Evolutionary conservation across 2,888 invertebrate species (phyloP), one percentile per base, ranked within the genome.

Genomic region (Drosophila flavopinicola): DNA sequence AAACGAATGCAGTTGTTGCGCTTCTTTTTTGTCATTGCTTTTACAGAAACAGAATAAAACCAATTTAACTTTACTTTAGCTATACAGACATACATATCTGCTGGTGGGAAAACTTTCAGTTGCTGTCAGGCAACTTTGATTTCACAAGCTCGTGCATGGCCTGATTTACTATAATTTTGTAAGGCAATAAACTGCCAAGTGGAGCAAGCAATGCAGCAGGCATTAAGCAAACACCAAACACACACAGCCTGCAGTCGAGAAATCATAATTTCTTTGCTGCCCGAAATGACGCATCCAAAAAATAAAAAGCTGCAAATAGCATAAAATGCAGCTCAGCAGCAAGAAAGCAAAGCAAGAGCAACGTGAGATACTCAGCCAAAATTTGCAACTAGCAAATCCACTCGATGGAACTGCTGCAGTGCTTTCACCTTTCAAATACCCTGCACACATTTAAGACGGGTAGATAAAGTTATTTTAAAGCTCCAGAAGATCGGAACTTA

Each of bases 81-180:
- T 66, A 17, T 37, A 35, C 20, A 44, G 11, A 10, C 10, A n/a
- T n/a, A 20, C 17, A 41, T 58, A 51, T 70, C 53, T 52, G 42
- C 23, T 53, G 63, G 53, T 52, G 45, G 29, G 24, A 27, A 54
- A 76, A 78, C 48, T 83, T 80, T 64, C 38, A 54, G 51, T 66
- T 67, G 80, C 39, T 39, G 49, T 33, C 59, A 74, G 66, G 29
- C 53, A 63, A 51, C 63, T 76, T 74, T 76, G 76, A 86, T 80
- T 86, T 56, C 58, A 60, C 61, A 63, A 53, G n/a, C 69, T 77
- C 78, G 75, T 77, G 66, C 82, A 69, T 69, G 70, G 59, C 70
- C 86, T 77, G 80, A 76, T 80, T 79, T 85, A 73, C 73, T 76
- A 79, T 79, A 85, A 79, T 79, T 83, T 79, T 83, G 68, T 68